Conservation (phyloP, 2,113 vertebrate genomes). For the Platysteira castanea region DNA sequence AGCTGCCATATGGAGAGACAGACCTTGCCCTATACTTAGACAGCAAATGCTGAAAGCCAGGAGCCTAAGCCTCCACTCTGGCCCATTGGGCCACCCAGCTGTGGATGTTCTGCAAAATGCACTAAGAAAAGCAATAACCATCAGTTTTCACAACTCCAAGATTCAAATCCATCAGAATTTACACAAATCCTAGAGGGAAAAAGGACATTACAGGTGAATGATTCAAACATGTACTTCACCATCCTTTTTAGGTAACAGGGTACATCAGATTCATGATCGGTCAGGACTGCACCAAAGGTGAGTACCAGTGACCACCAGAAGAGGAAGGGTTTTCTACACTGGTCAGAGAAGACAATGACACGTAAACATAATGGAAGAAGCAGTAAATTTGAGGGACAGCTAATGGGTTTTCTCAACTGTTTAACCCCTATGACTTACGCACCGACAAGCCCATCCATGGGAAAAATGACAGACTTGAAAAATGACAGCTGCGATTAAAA, state of each 20-base stretch:
- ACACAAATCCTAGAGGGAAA: background rate
- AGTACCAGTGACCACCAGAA: background rate
- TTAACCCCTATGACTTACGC: background rate
- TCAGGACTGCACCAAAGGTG: background rate
- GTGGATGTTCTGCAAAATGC: fast-evolving
- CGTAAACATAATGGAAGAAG: background rate
- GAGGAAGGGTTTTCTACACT: background rate
- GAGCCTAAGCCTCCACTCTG: fast-evolving
- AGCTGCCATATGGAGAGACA: background rate
- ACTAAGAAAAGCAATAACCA: background rate
- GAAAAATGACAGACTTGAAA: background rate
- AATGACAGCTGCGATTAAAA: background rate
- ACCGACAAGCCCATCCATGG: background rate
- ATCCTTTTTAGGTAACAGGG: background rate
- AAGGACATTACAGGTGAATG: background rate
- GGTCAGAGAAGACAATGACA: background rate
- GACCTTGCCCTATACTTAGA: background rate
- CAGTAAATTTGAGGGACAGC: background rate
- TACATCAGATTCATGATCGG: background rate
- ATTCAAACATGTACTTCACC: background rate
- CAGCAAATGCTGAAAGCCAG: background rate
- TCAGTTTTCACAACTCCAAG: background rate
- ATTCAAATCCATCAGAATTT: background rate
- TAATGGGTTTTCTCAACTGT: background rate
- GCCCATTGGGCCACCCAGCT: fast-evolving